phyloP scores from a whole-genome alignment of 2,888 invertebrate species.

The Bedellia somnulentella region DNA sequence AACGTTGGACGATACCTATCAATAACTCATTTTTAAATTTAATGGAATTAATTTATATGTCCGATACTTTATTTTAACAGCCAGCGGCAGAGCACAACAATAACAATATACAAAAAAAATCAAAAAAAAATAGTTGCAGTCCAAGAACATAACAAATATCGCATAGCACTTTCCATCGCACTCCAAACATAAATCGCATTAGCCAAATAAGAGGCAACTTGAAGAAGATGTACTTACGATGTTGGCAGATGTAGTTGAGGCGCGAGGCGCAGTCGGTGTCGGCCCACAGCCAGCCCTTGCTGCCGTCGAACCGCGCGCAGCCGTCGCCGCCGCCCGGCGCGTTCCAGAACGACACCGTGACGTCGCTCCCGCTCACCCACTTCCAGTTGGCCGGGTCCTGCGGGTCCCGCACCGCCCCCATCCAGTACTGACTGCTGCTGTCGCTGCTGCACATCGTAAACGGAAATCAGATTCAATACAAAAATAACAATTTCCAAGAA shows the following conservation, averaged over 20 bases:
- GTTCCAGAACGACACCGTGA: slow-evolving; percentile 91
- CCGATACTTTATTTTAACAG: too few relatives aligned
- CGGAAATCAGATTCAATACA: background rate
- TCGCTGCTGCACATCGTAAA: slow-evolving; percentile 65
- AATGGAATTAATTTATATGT: too few relatives aligned
- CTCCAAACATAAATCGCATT: too few relatives aligned
- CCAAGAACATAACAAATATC: too few relatives aligned
- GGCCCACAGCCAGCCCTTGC: slow-evolving; percentile 94
- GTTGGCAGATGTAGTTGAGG: slow-evolving; percentile 90
- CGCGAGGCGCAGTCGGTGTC: slow-evolving; percentile 85
- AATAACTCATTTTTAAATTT: too few relatives aligned
- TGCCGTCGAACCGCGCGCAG: slow-evolving; percentile 88
- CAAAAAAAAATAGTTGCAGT: too few relatives aligned
- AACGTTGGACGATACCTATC: too few relatives aligned
- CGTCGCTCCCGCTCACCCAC: slow-evolving; percentile 87
- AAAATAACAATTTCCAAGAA: too few relatives aligned
- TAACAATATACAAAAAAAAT: too few relatives aligned
- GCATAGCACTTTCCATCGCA: too few relatives aligned
- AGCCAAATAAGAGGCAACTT: too few relatives aligned
- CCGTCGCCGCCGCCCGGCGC: slow-evolving; percentile 80
- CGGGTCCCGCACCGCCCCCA: slow-evolving; percentile 87
- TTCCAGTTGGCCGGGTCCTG: slow-evolving; percentile 80
- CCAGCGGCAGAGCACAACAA: too few relatives aligned
- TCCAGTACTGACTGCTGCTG: slow-evolving; percentile 91
- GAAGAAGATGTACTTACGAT: slow-evolving; percentile 74